Percentiles rank a stretch among this genome's conserved stretches.
Evolutionary conservation across 2,113 vertebrate genomes (phyloP).

Genomic region (Microtus richardsoni): DNA sequence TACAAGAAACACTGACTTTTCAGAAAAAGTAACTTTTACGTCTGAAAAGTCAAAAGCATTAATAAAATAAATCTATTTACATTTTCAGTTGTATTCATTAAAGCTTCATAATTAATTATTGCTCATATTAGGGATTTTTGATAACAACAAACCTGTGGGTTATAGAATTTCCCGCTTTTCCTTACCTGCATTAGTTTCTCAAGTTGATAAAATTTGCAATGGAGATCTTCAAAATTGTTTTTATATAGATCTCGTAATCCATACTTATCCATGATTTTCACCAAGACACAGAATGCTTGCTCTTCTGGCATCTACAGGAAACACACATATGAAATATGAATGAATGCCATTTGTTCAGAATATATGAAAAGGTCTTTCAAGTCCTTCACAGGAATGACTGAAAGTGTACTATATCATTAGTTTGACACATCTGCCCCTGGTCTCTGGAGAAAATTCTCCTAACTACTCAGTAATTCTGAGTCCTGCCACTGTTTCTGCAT

Average conservation of each 20-base stretch:
- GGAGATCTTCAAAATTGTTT: conserved; percentile 99
- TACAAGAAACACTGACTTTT: background rate
- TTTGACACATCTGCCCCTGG: background rate
- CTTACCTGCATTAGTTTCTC: conserved; percentile 96
- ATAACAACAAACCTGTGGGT: background rate
- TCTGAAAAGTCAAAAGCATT: conserved; percentile 5
- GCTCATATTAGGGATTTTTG: background rate
- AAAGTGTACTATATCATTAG: background rate
- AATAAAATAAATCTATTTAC: conserved; percentile 3
- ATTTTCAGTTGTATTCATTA: conserved; percentile 26
- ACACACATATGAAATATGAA: conserved; percentile 54
- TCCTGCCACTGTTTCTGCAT: background rate
- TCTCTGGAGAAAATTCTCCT: background rate
- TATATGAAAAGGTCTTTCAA: background rate
- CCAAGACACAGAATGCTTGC: conserved; percentile 98
- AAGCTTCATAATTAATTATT: conserved; percentile 17
- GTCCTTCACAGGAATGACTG: background rate
- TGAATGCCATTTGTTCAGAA: background rate
- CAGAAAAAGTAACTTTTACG: background rate
- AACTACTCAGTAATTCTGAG: background rate
- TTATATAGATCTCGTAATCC: conserved; percentile 95
- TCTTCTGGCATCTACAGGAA: conserved; percentile 97
- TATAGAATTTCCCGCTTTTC: conserved; percentile 16
- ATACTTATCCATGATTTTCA: conserved; percentile 98
- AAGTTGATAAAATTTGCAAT: conserved; percentile 99